phyloP scores from a whole-genome alignment of 2,113 vertebrate genomes.

The Mormoops blainvillei region DNA sequence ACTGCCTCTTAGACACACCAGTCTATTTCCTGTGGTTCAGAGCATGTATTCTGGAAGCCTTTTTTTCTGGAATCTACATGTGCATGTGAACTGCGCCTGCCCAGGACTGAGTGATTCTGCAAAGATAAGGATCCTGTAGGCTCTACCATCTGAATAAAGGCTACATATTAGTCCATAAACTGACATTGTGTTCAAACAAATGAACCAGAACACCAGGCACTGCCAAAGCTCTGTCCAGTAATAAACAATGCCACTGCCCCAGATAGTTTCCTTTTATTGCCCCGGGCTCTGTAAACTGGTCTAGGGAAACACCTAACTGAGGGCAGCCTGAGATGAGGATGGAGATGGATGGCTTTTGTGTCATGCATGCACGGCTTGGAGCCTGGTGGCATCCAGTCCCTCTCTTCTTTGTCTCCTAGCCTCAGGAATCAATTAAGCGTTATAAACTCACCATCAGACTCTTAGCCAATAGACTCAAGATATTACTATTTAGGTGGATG shows the following conservation, averaged over 20 bases:
- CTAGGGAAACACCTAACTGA: background rate
- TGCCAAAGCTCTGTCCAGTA: background rate
- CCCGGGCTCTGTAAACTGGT: background rate
- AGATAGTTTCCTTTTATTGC: background rate
- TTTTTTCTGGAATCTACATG: background rate
- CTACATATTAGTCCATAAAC: background rate
- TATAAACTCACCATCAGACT: background rate
- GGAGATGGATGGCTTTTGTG: too few species aligned
- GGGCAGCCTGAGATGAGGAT: background rate
- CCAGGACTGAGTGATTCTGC: background rate
- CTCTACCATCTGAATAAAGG: background rate
- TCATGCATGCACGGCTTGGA: accelerated
- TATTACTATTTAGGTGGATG: background rate
- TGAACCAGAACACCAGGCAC: background rate
- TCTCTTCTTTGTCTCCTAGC: background rate
- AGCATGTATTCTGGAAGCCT: background rate
- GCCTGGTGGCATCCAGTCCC: background rate
- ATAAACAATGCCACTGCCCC: background rate
- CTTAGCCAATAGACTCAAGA: background rate
- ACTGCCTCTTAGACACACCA: too few species aligned
- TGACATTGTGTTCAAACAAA: background rate
- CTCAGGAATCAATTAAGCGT: background rate
- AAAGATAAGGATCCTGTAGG: background rate
- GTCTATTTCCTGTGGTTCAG: background rate
- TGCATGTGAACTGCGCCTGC: background rate